Evolutionary conservation across 2,888 invertebrate species (phyloP).

Genomic region (Brenthis daphne): DNA sequence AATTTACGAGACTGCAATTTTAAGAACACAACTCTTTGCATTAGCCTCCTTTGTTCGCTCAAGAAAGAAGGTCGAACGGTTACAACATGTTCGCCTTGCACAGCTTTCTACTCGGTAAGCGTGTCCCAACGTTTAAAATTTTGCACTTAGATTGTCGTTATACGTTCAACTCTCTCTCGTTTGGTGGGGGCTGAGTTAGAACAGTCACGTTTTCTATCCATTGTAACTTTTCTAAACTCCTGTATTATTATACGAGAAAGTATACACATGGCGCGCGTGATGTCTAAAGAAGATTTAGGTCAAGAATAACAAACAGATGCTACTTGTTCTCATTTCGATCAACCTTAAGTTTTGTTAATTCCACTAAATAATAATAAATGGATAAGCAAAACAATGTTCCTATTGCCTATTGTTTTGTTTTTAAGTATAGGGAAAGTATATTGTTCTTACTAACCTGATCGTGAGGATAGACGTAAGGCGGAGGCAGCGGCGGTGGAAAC

Average conservation of each 20-base stretch:
- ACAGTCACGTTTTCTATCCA: constrained; percentile 74
- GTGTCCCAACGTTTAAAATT: constrained; percentile 80
- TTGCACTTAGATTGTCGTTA: constrained; percentile 70
- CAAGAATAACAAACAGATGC: constrained; percentile 55
- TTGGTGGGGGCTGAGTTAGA: constrained; percentile 70
- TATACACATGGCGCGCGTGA: constrained; percentile 51
- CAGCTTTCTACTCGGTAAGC: constrained; percentile 79
- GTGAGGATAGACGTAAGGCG: constrained; percentile 88
- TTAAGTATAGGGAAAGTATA: neutral
- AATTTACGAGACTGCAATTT: constrained; percentile 62
- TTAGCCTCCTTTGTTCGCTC: constrained; percentile 74
- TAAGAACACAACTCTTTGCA: constrained; percentile 59
- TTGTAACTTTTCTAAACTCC: constrained; percentile 62
- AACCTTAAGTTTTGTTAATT: constrained; percentile 6
- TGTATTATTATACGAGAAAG: constrained; percentile 44
- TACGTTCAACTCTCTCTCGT: constrained; percentile 70
- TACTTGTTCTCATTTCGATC: constrained; percentile 39
- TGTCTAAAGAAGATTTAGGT: constrained; percentile 65
- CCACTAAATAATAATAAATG: neutral
- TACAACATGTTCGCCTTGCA: constrained; percentile 79
- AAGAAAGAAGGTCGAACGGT: constrained; percentile 77
- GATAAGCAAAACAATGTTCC: too few relatives aligned
- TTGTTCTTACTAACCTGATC: constrained; percentile 86
- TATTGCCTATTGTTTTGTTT: neutral
- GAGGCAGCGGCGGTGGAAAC: constrained; percentile 90